phyloP scores from a whole-genome alignment of 2,797 vertebrate genomes.

The Limnodromus scolopaceus region DNA sequence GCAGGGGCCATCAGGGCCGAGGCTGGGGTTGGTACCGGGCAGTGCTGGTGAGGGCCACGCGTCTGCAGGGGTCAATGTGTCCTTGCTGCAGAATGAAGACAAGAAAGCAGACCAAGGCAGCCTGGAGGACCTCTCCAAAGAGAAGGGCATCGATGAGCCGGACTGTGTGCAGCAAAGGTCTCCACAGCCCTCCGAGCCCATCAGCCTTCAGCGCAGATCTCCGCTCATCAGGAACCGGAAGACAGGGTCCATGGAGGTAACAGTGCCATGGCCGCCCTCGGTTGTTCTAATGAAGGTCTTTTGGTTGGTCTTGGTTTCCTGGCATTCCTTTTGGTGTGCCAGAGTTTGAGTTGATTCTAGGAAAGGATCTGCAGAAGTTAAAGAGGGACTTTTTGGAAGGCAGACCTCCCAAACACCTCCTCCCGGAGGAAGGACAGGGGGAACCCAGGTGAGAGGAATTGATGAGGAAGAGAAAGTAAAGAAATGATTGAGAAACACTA shows the following conservation, averaged over 20 bases:
- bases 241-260: slow-evolving; percentile 98
- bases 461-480: background rate
- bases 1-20: background rate
- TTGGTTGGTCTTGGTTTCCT: background rate
- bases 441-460: background rate
- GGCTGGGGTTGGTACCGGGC: background rate
- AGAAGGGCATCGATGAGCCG: slow-evolving; percentile 79
- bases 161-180: slow-evolving; percentile 82
- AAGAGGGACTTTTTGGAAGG: background rate
- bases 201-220: slow-evolving; percentile 86
- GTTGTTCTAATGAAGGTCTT: background rate
- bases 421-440: background rate
- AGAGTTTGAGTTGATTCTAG: background rate
- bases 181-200: slow-evolving; percentile 79
- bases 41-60: fast-evolving
- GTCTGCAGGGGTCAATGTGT: background rate
- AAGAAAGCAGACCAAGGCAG: slow-evolving; percentile 90
- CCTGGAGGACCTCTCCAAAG: slow-evolving; percentile 86
- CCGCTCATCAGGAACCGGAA: slow-evolving; percentile 92
- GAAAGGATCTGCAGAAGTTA: background rate
- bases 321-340: background rate
- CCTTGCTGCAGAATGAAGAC: slow-evolving; percentile 84
- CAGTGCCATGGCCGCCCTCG: fast-evolving
- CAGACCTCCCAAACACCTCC: background rate
- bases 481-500: background rate